Conservation (phyloP, 2,113 vertebrate genomes). For the Damaliscus lunatus region DNA sequence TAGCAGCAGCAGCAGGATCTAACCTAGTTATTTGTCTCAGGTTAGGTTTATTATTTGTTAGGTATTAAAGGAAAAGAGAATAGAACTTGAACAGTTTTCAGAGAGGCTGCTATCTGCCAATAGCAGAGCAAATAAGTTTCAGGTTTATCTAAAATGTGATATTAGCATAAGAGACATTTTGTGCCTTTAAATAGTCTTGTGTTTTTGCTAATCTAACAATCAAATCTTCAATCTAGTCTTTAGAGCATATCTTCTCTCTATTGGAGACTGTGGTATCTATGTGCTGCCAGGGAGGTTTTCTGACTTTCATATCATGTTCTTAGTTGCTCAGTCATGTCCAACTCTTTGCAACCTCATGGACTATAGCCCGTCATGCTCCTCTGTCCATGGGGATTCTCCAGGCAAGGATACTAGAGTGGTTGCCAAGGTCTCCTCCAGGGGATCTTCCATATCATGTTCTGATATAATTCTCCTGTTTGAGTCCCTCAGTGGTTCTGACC, state of each 20-base stretch:
- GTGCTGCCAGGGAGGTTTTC: background rate
- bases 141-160: background rate
- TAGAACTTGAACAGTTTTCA: background rate
- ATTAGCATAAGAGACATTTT: background rate
- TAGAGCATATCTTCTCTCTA: background rate
- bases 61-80: background rate
- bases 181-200: background rate
- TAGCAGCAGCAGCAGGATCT: background rate
- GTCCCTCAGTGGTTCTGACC: background rate
- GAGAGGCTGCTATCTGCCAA: background rate
- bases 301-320: background rate
- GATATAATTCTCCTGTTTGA: background rate
- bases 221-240: background rate
- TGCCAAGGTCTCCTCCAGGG: background rate
- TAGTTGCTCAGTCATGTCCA: background rate
- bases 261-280: background rate
- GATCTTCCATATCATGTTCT: background rate
- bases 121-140: background rate
- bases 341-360: background rate
- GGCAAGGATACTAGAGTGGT: background rate
- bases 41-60: background rate
- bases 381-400: background rate
- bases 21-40: background rate
- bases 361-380: background rate
- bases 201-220: background rate